These are phyloP conservation scores for Pipa parva DNA, from an alignment of 2,113 vertebrate genomes.

Conservation along the genomic window DNA sequence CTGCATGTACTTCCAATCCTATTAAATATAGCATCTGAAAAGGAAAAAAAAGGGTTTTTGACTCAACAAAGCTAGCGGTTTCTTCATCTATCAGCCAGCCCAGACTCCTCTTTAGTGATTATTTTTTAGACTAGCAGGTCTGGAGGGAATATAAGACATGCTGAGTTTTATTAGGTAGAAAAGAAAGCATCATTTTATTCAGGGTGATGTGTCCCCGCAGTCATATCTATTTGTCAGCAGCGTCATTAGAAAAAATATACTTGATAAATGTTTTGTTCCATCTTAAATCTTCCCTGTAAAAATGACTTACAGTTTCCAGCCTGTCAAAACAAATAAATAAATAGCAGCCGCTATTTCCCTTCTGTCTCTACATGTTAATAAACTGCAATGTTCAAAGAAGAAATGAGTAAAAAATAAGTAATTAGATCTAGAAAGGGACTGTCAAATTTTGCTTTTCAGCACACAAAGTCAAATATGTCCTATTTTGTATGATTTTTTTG, in stretches of 20 bases:
- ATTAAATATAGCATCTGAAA: no score
- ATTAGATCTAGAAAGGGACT: no score
- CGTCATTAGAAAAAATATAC: conserved; percentile 3
- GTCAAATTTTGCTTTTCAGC: no score
- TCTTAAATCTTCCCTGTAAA: background rate
- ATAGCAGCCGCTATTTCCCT: background rate
- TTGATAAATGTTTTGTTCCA: conserved; percentile 5
- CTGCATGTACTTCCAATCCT: no score
- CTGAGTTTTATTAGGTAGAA: conserved; percentile 9
- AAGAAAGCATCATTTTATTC: conserved; percentile 13
- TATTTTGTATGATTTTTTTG: no score
- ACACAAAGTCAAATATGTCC: no score
- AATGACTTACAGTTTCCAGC: background rate
- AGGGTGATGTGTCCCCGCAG: background rate
- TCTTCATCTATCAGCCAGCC: background rate
- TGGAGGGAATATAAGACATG: conserved; percentile 3
- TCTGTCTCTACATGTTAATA: background rate
- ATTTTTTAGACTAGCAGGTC: background rate
- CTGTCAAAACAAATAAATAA: background rate
- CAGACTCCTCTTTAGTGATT: background rate
- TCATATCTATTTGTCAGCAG: conserved; percentile 8
- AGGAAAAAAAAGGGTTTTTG: background rate
- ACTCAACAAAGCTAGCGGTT: background rate
- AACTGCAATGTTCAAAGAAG: background rate
- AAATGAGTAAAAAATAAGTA: no score